phyloP scores from a whole-genome alignment of 2,113 vertebrate species.

The Polypterus senegalus region DNA sequence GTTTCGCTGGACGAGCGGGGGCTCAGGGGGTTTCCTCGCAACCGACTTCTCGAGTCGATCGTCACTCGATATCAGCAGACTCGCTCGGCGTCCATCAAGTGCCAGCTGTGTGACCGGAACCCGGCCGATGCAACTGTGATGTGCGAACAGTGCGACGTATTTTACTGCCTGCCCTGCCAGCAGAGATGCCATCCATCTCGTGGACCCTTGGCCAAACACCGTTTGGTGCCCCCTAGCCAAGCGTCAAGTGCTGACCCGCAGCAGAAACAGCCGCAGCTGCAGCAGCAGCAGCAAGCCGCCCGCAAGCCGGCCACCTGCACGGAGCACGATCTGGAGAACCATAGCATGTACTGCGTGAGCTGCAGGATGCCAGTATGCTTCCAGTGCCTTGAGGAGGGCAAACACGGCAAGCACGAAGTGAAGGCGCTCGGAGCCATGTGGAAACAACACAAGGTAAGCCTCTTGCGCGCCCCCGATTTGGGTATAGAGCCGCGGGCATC shows the following conservation, averaged over 20 bases:
- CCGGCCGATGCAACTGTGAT: constrained; percentile 59
- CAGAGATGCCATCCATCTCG: constrained; percentile 85
- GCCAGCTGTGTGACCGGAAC: constrained; percentile 67
- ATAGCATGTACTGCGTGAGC: constrained; percentile 81
- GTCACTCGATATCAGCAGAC: constrained; percentile 74
- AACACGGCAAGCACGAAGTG: constrained; percentile 76
- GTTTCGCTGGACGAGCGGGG: constrained; percentile 85
- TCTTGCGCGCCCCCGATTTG: not conserved
- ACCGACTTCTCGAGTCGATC: constrained; percentile 83
- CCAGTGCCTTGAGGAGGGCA: constrained; percentile 81
- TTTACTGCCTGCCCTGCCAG: constrained; percentile 81
- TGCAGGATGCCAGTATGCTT: constrained; percentile 75
- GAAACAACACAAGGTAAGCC: constrained; percentile 92
- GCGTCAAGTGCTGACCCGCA: constrained; percentile 17
- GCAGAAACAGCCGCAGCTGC: constrained; percentile 11
- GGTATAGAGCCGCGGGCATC: too few relatives aligned
- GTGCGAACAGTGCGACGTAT: constrained; percentile 89
- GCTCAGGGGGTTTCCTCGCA: constrained; percentile 79
- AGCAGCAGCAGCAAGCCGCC: constrained; percentile 28
- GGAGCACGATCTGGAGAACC: constrained; percentile 88
- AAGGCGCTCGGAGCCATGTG: constrained; percentile 78
- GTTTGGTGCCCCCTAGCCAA: constrained; percentile 56
- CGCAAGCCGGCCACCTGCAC: constrained; percentile 69
- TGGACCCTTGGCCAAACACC: constrained; percentile 85
- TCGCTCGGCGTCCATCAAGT: constrained; percentile 49